phyloP scores from a whole-genome alignment of 1,140 invertebrate genomes.

The Tenebrio molitor region DNA sequence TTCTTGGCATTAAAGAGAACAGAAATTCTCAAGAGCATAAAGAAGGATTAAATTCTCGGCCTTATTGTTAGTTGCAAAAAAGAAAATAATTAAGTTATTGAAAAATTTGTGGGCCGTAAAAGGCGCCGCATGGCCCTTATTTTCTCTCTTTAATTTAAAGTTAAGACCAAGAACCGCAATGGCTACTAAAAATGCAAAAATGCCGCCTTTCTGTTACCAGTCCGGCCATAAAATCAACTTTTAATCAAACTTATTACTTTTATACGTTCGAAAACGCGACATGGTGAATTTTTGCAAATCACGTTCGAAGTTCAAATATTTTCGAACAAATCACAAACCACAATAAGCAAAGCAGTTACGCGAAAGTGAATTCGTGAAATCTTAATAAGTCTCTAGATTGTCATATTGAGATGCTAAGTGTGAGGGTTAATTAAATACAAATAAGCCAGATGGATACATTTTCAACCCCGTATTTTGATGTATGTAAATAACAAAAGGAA shows the following conservation, averaged over 20 bases:
- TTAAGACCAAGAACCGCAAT: neutral
- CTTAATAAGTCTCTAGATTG: no score
- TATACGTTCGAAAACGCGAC: no score
- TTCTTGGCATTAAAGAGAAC: conserved; percentile 1
- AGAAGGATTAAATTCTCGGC: conserved; percentile 12
- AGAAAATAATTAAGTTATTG: conserved; percentile 20
- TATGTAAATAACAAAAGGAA: no score
- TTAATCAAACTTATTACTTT: neutral
- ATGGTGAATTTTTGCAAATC: no score
- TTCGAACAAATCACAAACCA: no score
- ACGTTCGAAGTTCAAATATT: no score
- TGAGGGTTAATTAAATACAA: no score
- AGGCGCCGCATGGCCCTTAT: neutral
- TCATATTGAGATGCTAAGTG: no score
- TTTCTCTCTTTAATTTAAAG: neutral
- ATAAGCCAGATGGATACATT: no score
- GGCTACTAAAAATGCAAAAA: neutral
- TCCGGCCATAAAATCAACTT: neutral
- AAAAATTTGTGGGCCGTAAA: conserved; percentile 8
- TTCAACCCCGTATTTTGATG: no score
- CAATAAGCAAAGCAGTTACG: no score
- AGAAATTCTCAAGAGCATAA: neutral
- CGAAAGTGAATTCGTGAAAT: no score
- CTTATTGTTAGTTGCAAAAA: neutral
- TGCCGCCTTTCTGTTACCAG: neutral